These are phyloP conservation scores for Cottus gobio DNA, from an alignment of 2,113 vertebrate species.

Conservation along the genomic window DNA sequence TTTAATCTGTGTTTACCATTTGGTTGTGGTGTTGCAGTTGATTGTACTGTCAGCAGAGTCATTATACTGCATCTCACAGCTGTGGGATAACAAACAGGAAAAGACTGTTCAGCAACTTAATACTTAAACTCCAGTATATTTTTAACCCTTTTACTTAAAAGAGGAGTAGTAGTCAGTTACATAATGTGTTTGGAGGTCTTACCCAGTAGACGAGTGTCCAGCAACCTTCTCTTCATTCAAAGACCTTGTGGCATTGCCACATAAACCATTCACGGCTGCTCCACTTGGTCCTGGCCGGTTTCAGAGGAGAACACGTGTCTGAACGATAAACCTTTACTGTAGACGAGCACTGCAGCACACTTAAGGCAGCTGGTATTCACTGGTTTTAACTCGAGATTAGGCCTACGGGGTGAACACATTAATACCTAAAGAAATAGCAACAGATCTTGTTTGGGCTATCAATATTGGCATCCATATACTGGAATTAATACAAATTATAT, in stretches of 20 bases:
- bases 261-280: constrained; percentile 31
- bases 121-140: neutral
- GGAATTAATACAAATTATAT: neutral
- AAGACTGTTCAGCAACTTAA: neutral
- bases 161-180: neutral
- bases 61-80: constrained; percentile 33
- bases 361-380: neutral
- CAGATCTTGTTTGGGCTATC: neutral
- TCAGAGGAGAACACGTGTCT: neutral
- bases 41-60: constrained; percentile 30
- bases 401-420: neutral
- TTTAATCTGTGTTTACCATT: constrained; percentile 39
- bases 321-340: neutral
- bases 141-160: neutral
- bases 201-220: constrained; percentile 16
- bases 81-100: constrained; percentile 7
- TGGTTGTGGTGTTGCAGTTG: constrained; percentile 17
- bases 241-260: constrained; percentile 22
- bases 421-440: neutral
- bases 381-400: neutral
- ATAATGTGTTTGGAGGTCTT: constrained; percentile 5
- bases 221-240: constrained; percentile 18
- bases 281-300: constrained; percentile 8
- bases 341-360: neutral
- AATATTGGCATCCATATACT: neutral